phyloP scores from a whole-genome alignment of 2,888 invertebrate species.

The Yponomeuta evonymella region DNA sequence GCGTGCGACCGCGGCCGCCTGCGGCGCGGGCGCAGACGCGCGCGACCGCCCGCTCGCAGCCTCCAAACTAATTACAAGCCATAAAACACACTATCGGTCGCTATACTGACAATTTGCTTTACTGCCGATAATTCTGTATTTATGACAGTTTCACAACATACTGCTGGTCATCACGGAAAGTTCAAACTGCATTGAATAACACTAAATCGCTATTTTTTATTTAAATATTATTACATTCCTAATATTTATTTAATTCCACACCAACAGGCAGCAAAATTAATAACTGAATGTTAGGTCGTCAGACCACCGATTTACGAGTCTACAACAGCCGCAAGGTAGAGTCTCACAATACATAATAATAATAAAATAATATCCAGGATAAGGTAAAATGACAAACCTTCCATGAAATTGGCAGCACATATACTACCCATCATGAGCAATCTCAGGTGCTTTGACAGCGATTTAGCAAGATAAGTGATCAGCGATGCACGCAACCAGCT shows the following conservation, averaged over 20 bases:
- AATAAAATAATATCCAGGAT: not conserved
- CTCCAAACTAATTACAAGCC: slow-evolving; percentile 35
- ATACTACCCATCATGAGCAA: not conserved
- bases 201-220: not conserved
- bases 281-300: not conserved
- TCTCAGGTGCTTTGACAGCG: not conserved
- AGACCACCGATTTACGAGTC: too few relatives aligned
- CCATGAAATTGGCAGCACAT: not conserved
- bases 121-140: slow-evolving; percentile 7
- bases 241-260: too few relatives aligned
- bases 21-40: slow-evolving; percentile 9
- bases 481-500: not conserved
- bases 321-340: not conserved
- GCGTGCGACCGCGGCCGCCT: not conserved
- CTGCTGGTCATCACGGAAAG: not conserved
- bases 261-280: not conserved
- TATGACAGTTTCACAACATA: slow-evolving; percentile 1
- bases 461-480: not conserved
- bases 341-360: not conserved
- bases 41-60: slow-evolving; percentile 19
- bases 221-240: not conserved
- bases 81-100: slow-evolving; percentile 43
- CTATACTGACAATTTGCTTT: slow-evolving; percentile 16
- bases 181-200: not conserved
- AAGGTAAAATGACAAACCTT: not conserved